Conservation (phyloP, 2,113 vertebrate genomes). For the Istiophorus platypterus region DNA sequence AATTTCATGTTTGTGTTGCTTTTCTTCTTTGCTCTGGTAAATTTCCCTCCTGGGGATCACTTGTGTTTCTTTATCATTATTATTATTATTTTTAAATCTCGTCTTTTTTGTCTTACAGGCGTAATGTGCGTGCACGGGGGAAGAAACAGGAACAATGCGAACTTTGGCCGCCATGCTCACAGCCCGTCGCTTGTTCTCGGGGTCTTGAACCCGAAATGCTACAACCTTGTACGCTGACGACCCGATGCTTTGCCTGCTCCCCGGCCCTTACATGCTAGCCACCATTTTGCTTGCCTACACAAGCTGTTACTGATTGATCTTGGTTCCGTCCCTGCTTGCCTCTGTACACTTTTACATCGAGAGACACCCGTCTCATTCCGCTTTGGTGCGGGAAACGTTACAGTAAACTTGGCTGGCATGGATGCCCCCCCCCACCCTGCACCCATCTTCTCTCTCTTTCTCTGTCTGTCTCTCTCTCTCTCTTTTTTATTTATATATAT, state of each 20-base stretch:
- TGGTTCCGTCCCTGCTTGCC: background rate
- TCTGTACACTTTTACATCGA: background rate
- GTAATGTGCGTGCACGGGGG: background rate
- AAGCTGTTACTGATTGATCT: background rate
- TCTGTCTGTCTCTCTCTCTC: slow-evolving; percentile 14
- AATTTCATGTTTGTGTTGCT: no score
- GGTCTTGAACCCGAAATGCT: background rate
- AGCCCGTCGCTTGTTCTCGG: background rate
- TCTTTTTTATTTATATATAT: slow-evolving; percentile 52
- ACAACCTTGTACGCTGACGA: background rate
- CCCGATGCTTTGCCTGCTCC: slow-evolving; percentile 15
- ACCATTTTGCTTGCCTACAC: background rate
- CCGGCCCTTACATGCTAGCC: background rate
- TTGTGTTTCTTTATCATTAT: background rate
- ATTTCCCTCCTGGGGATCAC: background rate
- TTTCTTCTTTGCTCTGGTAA: no score
- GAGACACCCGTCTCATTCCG: slow-evolving; percentile 20
- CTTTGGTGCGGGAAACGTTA: slow-evolving; percentile 49
- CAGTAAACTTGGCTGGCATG: slow-evolving; percentile 61
- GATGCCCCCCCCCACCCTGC: slow-evolving; percentile 37
- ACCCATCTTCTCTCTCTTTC: slow-evolving; percentile 36
- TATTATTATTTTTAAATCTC: no score
- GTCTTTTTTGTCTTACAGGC: background rate
- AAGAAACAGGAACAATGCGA: background rate
- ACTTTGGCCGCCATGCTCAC: background rate